Evolutionary conservation across 2,888 invertebrate species (phyloP), one percentile per base, ranked within the genome.

Genomic region (Apodemia duryi): DNA sequence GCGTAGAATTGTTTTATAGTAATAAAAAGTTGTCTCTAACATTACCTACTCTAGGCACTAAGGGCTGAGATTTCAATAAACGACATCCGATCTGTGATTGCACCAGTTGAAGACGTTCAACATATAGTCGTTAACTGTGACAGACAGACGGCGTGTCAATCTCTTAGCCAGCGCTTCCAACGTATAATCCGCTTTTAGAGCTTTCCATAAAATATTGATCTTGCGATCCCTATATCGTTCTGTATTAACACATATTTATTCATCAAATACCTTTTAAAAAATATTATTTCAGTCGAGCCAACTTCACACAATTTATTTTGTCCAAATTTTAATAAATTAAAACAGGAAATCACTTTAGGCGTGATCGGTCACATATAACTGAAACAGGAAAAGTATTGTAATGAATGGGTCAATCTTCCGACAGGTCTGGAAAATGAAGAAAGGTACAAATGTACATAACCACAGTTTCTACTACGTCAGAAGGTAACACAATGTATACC

Each of bases 11-110:
- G 21, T 21, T 21, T 21, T 21, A 21, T 21, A 21, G 21, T 21
- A 21, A 21, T 21, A 21, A 21, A 21, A 21, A 29, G 7, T 2
- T 38, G 10, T 66, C 72, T 81, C 81, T 79, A 65, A 21, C n/a
- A 0, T 7, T 60, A 2, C 1, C 43, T 83, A 75, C 77, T 81
- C 88, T 88, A 67, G 73, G 11, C n/a, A 35, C 32, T 69, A 73
- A 77, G 78, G 77, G 81, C 84, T 81, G 84, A 88, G 86, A 87
- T 88, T 89, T 89, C 88, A 89, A 89, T 89, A 89, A 88, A 86
- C 82, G 83, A 76, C 81, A 80, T 82, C 78, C 79, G 80, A 76
- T 73, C 71, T 78, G 80, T 84, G 88, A 88, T 88, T 88, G 86
- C 83, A 61, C 69, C 69, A 60, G 68, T 69, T 29, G 54, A 46